A percentile compares a stretch with the other conserved stretches of the same genome.
Conservation (phyloP, 2,797 vertebrate species). For the Centropyge bicolor region DNA sequence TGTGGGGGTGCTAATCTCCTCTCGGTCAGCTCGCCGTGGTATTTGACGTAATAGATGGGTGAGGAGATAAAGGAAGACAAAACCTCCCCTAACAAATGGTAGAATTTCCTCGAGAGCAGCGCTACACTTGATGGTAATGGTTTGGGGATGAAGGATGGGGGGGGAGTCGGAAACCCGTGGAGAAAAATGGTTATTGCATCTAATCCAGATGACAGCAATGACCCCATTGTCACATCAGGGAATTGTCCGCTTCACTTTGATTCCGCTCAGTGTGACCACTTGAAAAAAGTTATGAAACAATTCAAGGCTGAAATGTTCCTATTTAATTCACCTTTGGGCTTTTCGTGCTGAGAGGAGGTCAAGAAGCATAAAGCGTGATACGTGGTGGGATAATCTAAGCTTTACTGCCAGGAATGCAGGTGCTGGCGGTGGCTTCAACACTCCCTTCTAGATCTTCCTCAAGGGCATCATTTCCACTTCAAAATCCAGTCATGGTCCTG, state of each 20-base stretch:
- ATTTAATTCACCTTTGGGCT: constrained; percentile 62
- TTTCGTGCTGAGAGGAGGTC: constrained; percentile 53
- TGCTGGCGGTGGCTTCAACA: not conserved
- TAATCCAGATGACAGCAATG: constrained; percentile 75
- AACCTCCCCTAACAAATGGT: constrained; percentile 61
- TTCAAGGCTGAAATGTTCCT: constrained; percentile 56
- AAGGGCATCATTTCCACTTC: constrained; percentile 28
- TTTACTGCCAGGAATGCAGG: constrained; percentile 39
- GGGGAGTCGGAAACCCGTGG: constrained; percentile 33
- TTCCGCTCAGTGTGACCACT: constrained; percentile 53
- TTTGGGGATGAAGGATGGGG: constrained; percentile 49
- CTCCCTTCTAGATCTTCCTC: constrained; percentile 36
- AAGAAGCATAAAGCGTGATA: constrained; percentile 22
- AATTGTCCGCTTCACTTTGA: constrained; percentile 58
- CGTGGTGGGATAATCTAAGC: constrained; percentile 32
- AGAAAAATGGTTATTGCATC: constrained; percentile 70
- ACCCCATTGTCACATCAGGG: constrained; percentile 59
- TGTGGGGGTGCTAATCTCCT: constrained; percentile 74
- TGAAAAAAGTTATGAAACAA: constrained; percentile 63
- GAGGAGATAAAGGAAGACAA: constrained; percentile 58
- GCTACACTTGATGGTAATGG: constrained; percentile 54
- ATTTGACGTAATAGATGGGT: constrained; percentile 69
- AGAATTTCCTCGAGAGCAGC: constrained; percentile 58
- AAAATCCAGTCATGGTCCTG: constrained; percentile 28
- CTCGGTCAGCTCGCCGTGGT: constrained; percentile 53